Evolutionary conservation across 92 coral and sea anemone species (phyloP).

Genomic region (Muricea muricata): DNA sequence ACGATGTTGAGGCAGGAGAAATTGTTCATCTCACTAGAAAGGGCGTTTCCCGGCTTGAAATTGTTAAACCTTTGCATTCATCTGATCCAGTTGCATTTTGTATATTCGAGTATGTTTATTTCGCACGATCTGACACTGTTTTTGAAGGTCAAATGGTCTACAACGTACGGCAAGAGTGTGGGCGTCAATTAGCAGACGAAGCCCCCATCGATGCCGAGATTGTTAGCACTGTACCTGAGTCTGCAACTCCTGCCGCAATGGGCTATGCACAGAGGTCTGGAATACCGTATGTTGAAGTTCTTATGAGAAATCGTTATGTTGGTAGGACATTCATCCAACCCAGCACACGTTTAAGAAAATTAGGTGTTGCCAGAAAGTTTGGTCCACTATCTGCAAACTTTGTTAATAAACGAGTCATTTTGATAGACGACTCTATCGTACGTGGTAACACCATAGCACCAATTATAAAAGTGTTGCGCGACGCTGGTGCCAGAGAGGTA

Average conservation of each 20-base stretch:
- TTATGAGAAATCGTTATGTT: constrained; percentile 94
- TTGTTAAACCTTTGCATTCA: constrained; percentile 64
- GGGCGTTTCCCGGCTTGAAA: constrained; percentile 77
- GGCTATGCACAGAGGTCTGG: constrained; percentile 80
- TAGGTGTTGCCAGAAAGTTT: constrained; percentile 96
- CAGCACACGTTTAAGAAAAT: constrained; percentile 81
- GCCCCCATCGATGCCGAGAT: constrained; percentile 92
- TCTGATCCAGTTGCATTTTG: constrained; percentile 83
- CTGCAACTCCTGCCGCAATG: constrained; percentile 96
- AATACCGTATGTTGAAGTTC: constrained; percentile 92
- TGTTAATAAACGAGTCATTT: constrained; percentile 81
- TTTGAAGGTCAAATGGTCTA: constrained; percentile 99
- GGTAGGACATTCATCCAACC: constrained; percentile 98
- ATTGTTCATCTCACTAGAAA: constrained; percentile 83
- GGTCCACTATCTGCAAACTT: constrained; percentile 95
- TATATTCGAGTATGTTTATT: constrained; percentile 94
- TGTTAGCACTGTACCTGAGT: constrained; percentile 97
- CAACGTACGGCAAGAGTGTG: constrained; percentile 84
- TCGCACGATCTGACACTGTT: constrained; percentile 94
- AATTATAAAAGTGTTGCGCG: constrained; percentile 83
- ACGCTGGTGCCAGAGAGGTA: constrained; percentile 95
- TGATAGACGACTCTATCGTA: constrained; percentile 95
- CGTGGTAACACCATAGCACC: constrained; percentile 97
- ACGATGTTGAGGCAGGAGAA: constrained; percentile 90
- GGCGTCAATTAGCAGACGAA: constrained; percentile 86